Evolutionary conservation across 2,888 invertebrate genomes (phyloP), one percentile per base, ranked within the genome.

Genomic region (Rhogogaster chlorosoma): DNA sequence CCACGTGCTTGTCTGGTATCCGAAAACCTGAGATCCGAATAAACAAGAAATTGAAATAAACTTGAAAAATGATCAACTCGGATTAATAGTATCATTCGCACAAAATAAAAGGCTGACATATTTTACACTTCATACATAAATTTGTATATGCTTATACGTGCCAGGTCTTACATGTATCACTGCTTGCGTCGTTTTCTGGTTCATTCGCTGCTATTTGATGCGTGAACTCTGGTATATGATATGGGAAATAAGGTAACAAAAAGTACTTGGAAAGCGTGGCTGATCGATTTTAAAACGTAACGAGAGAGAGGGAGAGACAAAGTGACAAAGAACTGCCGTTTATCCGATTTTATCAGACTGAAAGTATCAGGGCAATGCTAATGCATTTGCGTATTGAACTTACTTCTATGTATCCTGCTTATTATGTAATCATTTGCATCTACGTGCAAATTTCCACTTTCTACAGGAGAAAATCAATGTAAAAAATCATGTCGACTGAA

Each of bases 131-230:
- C 29, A 10, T 32, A 10, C 49, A 18, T 49, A 36, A 73, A 42
- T 71, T n/a, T 2, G n/a, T n/a, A 36, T 18, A 71, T 18, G 26
- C 22, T 38, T 15, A 3, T 4, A 38, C 9, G 70, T 38, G n/a
- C 18, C n/a, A 7, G 38, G 42, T 73, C 73, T 26, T n/a, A 10
- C 36, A 26, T 18, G 36, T 45, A 22, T 2, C 26, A 45, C 42
- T 26, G 15, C 29, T 77, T 49, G 42, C 53, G 15, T 49, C 53
- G 53, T 49, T 53, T 77, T 53, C 15, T 53, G 53, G 32, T 36
- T 77, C 77, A 53, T 49, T 49, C 26, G 77, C 53, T 29, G 53
- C 49, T 77, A 53, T 53, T 53, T 53, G 77, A 53, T 10, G 77
- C 53, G 29, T 53, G 53, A 77, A 53, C 2, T 42, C 53, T 18